A percentile compares a stretch with the other conserved stretches of the same genome.
Evolutionary conservation across 2,797 vertebrate species (phyloP).

Genomic region (Notoglanidium macrostoma): DNA sequence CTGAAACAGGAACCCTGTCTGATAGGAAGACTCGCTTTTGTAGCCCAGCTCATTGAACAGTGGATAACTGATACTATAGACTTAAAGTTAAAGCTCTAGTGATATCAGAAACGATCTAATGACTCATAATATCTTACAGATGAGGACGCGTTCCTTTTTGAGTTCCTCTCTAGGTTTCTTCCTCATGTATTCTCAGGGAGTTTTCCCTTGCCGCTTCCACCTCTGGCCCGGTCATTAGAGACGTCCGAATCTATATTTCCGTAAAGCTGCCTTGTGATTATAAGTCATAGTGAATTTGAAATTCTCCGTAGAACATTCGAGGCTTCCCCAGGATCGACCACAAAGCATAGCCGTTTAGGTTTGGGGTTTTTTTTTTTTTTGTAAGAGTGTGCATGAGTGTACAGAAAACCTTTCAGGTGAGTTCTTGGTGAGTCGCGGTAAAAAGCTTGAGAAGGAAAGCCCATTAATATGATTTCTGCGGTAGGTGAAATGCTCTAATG

Average conservation of each 20-base stretch:
- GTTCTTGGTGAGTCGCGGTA: background rate
- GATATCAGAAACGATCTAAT: background rate
- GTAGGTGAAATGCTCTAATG: background rate
- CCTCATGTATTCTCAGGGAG: background rate
- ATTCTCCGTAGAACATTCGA: background rate
- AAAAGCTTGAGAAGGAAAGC: background rate
- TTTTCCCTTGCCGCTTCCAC: background rate
- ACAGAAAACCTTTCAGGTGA: background rate
- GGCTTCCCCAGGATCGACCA: background rate
- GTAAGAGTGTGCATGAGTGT: background rate
- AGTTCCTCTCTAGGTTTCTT: background rate
- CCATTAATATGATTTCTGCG: background rate
- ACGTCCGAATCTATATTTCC: background rate
- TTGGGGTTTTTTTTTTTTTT: too few species aligned
- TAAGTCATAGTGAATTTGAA: background rate
- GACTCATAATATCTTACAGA: background rate
- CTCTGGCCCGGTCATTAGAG: background rate
- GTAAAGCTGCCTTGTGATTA: background rate
- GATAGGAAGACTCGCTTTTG: background rate
- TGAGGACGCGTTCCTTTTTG: background rate
- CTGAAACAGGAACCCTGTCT: background rate
- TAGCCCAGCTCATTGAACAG: background rate
- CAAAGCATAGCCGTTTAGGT: background rate
- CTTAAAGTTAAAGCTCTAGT: background rate
- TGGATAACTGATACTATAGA: background rate